Evolutionary conservation across 2,113 vertebrate species (phyloP).

Genomic region (Pseudorectes ferrugineus): DNA sequence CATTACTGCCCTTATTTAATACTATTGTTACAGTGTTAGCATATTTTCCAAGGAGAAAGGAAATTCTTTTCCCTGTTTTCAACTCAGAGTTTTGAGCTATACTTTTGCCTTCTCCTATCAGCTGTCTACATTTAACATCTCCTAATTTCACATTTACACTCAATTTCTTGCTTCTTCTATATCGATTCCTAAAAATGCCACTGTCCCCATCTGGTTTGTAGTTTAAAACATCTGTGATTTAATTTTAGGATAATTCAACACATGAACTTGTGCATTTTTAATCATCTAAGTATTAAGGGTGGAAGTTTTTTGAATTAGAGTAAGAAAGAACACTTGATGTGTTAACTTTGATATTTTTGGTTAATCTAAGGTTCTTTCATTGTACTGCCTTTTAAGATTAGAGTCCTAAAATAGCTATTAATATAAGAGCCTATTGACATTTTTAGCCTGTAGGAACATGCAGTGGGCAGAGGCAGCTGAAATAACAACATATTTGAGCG

Average conservation of each 20-base stretch:
- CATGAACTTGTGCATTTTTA: neutral
- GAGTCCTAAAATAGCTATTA: neutral
- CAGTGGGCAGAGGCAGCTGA: neutral
- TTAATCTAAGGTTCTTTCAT: neutral
- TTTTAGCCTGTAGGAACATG: slow-evolving; percentile 27
- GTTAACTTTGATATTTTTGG: neutral
- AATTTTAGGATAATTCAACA: neutral
- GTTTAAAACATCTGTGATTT: neutral
- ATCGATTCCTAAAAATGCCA: neutral
- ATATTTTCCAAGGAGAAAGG: neutral
- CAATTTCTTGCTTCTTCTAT: neutral
- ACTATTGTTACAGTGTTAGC: neutral
- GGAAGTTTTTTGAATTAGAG: neutral
- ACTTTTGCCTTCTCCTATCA: neutral
- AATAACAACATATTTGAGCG: slow-evolving; percentile 10
- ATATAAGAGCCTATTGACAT: neutral
- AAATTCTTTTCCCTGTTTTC: neutral
- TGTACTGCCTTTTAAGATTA: neutral
- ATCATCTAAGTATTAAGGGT: neutral
- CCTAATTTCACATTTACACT: neutral
- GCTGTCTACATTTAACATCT: neutral
- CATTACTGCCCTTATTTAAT: neutral
- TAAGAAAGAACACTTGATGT: neutral
- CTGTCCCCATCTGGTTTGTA: neutral
- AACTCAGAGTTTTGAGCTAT: neutral